Base-by-base conservation (phyloP, 2,888 invertebrate genomes). In the Drosophila testacea region DNA sequence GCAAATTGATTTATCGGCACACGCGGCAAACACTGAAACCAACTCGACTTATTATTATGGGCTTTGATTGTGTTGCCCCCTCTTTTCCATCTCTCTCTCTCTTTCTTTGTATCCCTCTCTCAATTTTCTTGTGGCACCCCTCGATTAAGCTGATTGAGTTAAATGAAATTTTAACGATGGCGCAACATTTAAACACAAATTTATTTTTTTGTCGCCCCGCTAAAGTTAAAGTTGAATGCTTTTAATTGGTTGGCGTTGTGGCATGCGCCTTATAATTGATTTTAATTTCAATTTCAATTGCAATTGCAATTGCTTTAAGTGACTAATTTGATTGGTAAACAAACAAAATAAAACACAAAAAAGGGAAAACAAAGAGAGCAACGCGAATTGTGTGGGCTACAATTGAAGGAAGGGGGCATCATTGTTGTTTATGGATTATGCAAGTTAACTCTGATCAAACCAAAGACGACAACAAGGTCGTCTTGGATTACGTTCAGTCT, bases 1-100 rank as follows among this genome's bases (percentile, higher is more conserved):
- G 64, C 73, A 77, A 85, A 85, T 85, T 85, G 84, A 88, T 85
- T 85, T 89, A 89, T 88, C 77, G 84, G 72, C 88, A 84, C 88
- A 84, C 84, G 83, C 89, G 81, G 79, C 87, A 63, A 69, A 59
- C 47, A 65, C 62, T n/a, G 63, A 61, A 71, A 59, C 39, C 61
- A 64, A 78, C 22, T 77, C 83, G 65, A 73, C 22, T 22, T 22
- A 88, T 75, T 88, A 70, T 82, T 61, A 74, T 75, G 51, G 32
- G 69, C 57, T 69, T 75, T 76, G 76, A 76, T 79, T 87, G 69
- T 69, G 61, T 28, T 32, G 42, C 51, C 52, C 5, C 11, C 13
- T 10, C 39, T 11, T 22, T 22, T 22, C 13, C 28, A 6, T 4
- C 9, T 42, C 22, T 22, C 2, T 11, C 6, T 6, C 42, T 7